Evolutionary conservation across 2,113 vertebrate genomes (phyloP).

Genomic region (Prionailurus viverrinus): DNA sequence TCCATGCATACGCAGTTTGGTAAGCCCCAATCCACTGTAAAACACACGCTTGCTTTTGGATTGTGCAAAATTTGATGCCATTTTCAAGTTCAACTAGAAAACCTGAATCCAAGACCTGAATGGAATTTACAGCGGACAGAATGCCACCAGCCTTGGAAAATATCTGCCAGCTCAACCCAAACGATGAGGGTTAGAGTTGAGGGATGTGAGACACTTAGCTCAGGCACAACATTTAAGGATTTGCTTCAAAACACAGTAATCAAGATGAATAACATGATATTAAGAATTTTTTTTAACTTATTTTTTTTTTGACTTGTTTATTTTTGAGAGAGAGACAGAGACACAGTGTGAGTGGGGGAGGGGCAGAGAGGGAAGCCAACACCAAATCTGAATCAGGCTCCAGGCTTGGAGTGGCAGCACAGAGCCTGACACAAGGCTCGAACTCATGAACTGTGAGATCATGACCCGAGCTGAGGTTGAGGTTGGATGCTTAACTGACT

Average conservation of each 20-base stretch:
- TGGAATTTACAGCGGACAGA: not conserved
- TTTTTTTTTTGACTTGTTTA: too few relatives aligned
- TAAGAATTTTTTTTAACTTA: too few relatives aligned
- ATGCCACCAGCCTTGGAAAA: not conserved
- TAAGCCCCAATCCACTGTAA: not conserved
- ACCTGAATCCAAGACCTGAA: not conserved
- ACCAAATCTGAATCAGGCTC: too few relatives aligned
- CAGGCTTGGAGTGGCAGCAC: too few relatives aligned
- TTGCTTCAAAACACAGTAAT: not conserved
- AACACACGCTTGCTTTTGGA: not conserved
- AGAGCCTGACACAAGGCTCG: too few relatives aligned
- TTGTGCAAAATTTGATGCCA: not conserved
- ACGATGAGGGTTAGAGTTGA: not conserved
- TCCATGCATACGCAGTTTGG: not conserved
- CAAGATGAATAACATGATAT: not conserved
- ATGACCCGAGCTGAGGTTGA: too few relatives aligned
- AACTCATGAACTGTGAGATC: too few relatives aligned
- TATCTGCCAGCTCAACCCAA: not conserved
- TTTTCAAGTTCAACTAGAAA: constrained; percentile 41
- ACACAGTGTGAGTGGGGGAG: too few relatives aligned
- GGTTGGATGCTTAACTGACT: too few relatives aligned
- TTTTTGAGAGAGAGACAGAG: too few relatives aligned
- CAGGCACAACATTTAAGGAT: not conserved
- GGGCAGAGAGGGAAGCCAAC: too few relatives aligned
- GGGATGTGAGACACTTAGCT: not conserved